Evolutionary conservation across 1,140 invertebrate species (phyloP).

Genomic region (Dreissena rostriformis): DNA sequence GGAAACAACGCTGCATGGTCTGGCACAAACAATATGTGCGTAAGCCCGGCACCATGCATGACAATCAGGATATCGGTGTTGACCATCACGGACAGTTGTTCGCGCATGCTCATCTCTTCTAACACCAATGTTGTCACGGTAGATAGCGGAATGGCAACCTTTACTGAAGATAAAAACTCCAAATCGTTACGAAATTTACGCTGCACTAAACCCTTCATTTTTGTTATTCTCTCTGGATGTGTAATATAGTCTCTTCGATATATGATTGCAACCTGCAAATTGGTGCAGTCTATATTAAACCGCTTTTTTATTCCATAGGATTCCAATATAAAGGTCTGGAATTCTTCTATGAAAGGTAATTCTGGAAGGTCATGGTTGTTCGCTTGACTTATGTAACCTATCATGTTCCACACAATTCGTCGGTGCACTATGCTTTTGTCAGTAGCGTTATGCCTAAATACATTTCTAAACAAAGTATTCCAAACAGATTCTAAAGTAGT

Average conservation of each 20-base stretch:
- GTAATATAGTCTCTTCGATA: slow-evolving; percentile 75
- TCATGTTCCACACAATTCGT: slow-evolving; percentile 69
- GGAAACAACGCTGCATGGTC: slow-evolving; percentile 95
- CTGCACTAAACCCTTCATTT: slow-evolving; percentile 55
- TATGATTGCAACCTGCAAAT: slow-evolving; percentile 71
- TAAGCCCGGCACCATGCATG: slow-evolving; percentile 97
- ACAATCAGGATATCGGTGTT: slow-evolving; percentile 96
- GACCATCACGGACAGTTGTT: slow-evolving; percentile 70
- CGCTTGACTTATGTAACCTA: slow-evolving; percentile 75
- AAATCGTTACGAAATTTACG: slow-evolving; percentile 75
- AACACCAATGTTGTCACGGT: slow-evolving; percentile 63
- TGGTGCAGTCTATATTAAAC: slow-evolving; percentile 62
- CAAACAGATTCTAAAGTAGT: slow-evolving; percentile 71
- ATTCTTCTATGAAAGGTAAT: slow-evolving; percentile 71
- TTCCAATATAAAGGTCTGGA: slow-evolving; percentile 73
- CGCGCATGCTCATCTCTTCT: slow-evolving; percentile 66
- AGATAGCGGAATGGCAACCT: slow-evolving; percentile 35
- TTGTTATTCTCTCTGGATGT: slow-evolving; percentile 73
- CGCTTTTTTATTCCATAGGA: slow-evolving; percentile 40
- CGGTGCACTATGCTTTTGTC: slow-evolving; percentile 50
- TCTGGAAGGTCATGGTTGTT: slow-evolving; percentile 54
- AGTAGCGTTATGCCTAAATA: slow-evolving; percentile 53
- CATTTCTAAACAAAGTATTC: slow-evolving; percentile 67
- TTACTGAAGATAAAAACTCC: slow-evolving; percentile 61
- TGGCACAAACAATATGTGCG: slow-evolving; percentile 96